These are phyloP conservation scores for Phrynocephalus guinanensis DNA, from an alignment of 2,797 vertebrate genomes.

Conservation along the genomic window DNA sequence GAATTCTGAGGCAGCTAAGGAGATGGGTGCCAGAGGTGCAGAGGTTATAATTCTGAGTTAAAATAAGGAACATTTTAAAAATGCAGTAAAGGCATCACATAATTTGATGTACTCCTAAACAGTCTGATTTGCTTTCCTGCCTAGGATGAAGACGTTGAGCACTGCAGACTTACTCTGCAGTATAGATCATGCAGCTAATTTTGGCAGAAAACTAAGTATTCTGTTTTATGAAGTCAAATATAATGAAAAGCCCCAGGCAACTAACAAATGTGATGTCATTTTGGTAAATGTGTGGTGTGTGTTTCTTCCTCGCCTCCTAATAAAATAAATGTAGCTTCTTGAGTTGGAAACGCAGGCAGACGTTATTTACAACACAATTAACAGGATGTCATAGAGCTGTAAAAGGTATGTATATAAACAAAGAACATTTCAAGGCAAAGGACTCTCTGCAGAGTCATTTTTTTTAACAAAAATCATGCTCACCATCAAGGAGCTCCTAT, in stretches of 20 bases:
- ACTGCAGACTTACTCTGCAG: neutral
- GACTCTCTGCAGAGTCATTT: neutral
- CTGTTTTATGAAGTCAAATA: constrained; percentile 39
- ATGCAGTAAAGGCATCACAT: neutral
- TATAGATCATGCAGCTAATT: neutral
- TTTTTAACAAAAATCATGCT: neutral
- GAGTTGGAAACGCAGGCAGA: neutral
- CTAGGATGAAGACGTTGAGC: constrained; percentile 1
- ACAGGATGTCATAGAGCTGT: neutral
- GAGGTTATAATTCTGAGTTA: neutral
- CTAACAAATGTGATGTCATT: constrained; percentile 28
- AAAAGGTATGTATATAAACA: constrained; percentile 37
- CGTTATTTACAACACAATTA: constrained; percentile 47
- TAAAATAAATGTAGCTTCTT: neutral
- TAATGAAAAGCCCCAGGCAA: constrained; percentile 39
- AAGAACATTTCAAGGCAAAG: neutral
- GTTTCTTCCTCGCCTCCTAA: constrained; percentile 10
- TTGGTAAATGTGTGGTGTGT: constrained; percentile 36
- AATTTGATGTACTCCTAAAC: constrained; percentile 11
- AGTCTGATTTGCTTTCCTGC: constrained; percentile 16
- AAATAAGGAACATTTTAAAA: constrained; percentile 7
- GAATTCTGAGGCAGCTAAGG: neutral
- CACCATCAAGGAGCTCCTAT: neutral
- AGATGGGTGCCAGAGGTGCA: neutral
- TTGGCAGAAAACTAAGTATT: constrained; percentile 1